Percentiles rank a stretch among this genome's conserved stretches.
These are phyloP conservation scores for Brachionus koreanus DNA, from an alignment of 1,140 invertebrate species.

Conservation along the genomic window DNA sequence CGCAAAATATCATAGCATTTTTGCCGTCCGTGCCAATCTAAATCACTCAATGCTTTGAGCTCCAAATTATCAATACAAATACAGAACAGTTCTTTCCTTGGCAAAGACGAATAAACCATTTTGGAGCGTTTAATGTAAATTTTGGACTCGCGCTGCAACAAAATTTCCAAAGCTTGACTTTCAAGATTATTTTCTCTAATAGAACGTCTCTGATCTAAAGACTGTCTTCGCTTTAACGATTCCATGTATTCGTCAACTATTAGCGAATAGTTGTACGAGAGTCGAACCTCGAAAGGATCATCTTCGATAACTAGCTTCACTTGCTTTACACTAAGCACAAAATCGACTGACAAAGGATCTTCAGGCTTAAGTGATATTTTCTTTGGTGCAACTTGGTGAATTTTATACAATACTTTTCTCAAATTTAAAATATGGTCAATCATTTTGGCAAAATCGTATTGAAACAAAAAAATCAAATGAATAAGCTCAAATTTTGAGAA, in stretches of 20 bases:
- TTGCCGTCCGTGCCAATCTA: neutral
- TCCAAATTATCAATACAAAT: neutral
- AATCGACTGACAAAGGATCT: neutral
- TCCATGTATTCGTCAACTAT: constrained; percentile 8
- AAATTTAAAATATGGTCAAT: constrained; percentile 38
- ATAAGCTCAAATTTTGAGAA: neutral
- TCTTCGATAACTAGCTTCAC: constrained; percentile 35
- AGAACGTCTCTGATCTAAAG: constrained; percentile 14
- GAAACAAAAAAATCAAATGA: constrained; percentile 23
- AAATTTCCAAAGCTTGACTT: constrained; percentile 1
- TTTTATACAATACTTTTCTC: constrained; percentile 29
- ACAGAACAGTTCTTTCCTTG: constrained; percentile 10
- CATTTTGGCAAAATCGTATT: constrained; percentile 28
- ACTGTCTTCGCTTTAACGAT: constrained; percentile 21
- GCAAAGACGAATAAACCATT: constrained; percentile 16
- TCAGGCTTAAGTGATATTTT: neutral
- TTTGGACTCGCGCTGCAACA: constrained; percentile 11
- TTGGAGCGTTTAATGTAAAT: constrained; percentile 37
- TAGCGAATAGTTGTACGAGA: constrained; percentile 15
- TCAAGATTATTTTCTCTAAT: constrained; percentile 40
- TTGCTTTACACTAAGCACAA: constrained; percentile 21
- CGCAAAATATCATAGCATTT: constrained; percentile 4
- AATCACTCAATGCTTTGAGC: constrained; percentile 25
- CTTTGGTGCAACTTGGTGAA: neutral
- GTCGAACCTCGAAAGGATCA: constrained; percentile 38